Conservation (phyloP, 2,113 vertebrate species). For the Barbus barbus region DNA sequence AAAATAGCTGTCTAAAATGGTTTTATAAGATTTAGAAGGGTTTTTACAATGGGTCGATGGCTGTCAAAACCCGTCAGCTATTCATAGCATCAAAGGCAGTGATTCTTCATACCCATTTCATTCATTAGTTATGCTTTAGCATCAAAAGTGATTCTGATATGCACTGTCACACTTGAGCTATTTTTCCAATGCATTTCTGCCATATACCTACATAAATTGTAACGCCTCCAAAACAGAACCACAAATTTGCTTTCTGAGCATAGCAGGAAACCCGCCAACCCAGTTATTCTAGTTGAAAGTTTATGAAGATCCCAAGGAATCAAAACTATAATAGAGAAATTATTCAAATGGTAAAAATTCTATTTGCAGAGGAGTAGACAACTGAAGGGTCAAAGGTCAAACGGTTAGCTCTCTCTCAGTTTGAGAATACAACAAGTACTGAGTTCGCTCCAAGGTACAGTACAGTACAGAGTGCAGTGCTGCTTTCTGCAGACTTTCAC, state of each 20-base stretch:
- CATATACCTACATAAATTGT: background rate
- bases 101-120: background rate
- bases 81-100: background rate
- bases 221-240: background rate
- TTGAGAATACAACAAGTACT: background rate
- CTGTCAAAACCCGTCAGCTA: constrained; percentile 1
- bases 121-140: background rate
- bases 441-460: background rate
- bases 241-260: constrained; percentile 7
- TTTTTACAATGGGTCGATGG: background rate
- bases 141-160: background rate
- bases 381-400: background rate
- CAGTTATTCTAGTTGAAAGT: background rate
- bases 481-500: constrained; percentile 52
- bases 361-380: background rate
- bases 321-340: background rate
- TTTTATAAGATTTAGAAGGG: background rate
- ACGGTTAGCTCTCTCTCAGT: background rate
- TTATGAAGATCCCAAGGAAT: background rate
- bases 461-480: constrained; percentile 5
- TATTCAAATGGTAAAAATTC: background rate
- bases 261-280: background rate
- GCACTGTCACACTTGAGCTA: background rate
- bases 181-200: background rate
- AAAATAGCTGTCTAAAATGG: constrained; percentile 13